These are phyloP conservation scores for Acanthopleura granulata DNA, from an alignment of 2,888 invertebrate genomes.

Conservation along the genomic window DNA sequence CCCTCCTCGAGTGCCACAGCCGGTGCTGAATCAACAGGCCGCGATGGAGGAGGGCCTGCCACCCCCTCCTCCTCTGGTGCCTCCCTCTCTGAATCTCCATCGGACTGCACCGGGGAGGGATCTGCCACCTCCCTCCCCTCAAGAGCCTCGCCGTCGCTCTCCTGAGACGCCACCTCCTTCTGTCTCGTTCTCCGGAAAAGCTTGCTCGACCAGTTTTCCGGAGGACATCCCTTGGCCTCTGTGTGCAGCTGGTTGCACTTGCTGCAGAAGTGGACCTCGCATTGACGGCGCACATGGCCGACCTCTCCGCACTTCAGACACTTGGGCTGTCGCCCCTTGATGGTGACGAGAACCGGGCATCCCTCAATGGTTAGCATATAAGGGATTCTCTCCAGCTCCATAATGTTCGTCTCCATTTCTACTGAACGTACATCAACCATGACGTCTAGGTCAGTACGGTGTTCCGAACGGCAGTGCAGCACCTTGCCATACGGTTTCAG, in stretches of 20 bases:
- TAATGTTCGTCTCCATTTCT: neutral
- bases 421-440: neutral
- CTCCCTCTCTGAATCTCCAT: neutral
- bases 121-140: neutral
- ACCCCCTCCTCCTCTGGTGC: neutral
- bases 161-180: slow-evolving; percentile 7
- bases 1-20: neutral
- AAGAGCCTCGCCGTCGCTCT: neutral
- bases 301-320: too few relatives aligned
- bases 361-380: too few relatives aligned
- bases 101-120: neutral
- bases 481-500: neutral
- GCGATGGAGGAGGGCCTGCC: neutral
- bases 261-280: too few relatives aligned
- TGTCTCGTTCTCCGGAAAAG: too few relatives aligned
- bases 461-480: too few relatives aligned
- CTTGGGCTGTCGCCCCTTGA: too few relatives aligned
- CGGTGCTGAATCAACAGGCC: neutral
- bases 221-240: too few relatives aligned
- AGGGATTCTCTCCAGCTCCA: too few relatives aligned
- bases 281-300: too few relatives aligned
- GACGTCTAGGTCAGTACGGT: neutral
- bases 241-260: too few relatives aligned
- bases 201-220: neutral
- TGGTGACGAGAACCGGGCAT: too few relatives aligned